These are phyloP conservation scores for Miniopterus natalensis DNA, from an alignment of 2,113 vertebrate species.

Conservation along the genomic window DNA sequence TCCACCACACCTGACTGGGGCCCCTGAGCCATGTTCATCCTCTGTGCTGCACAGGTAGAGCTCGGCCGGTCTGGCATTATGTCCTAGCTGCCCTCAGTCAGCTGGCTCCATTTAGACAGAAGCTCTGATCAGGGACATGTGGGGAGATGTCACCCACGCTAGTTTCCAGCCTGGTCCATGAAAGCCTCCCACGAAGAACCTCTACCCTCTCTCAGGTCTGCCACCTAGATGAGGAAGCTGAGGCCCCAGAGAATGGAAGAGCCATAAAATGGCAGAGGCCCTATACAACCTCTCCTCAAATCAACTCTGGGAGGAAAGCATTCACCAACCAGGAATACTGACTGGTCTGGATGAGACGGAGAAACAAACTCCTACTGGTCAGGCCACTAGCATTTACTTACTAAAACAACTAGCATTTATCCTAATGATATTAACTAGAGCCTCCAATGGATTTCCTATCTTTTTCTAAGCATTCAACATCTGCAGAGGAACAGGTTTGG, in stretches of 20 bases:
- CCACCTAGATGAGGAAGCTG: background rate
- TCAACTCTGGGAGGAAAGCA: background rate
- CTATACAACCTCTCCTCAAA: background rate
- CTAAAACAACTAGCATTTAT: background rate
- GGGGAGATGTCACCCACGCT: background rate
- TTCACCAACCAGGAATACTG: background rate
- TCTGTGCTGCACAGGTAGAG: background rate
- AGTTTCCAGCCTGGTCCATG: background rate
- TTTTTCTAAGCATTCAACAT: constrained; percentile 35
- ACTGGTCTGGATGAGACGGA: background rate
- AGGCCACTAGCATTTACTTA: background rate
- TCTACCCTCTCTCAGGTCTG: background rate
- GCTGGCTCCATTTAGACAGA: background rate
- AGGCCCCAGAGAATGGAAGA: background rate
- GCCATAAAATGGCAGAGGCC: background rate
- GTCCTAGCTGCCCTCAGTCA: background rate
- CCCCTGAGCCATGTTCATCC: background rate
- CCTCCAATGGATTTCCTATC: background rate
- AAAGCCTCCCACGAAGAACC: background rate
- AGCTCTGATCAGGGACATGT: background rate
- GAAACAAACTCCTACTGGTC: background rate
- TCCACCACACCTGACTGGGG: background rate
- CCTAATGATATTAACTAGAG: background rate
- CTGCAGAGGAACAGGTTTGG: background rate
- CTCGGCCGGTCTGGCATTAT: background rate